Conservation (phyloP, 2,888 invertebrate genomes). For the Calameuta filiformis region DNA sequence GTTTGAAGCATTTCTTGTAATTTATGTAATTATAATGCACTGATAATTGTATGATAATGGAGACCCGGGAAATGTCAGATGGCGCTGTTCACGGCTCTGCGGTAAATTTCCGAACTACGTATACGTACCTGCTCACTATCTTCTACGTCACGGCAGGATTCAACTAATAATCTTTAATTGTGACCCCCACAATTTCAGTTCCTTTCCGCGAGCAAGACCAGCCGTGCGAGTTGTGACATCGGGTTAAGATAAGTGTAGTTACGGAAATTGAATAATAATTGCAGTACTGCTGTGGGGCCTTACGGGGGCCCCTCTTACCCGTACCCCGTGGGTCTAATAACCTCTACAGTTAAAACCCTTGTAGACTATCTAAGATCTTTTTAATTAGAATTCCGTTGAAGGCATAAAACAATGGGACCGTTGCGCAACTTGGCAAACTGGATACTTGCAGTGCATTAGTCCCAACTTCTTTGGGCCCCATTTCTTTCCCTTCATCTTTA, state of each 20-base stretch:
- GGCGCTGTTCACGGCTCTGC: background rate
- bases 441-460: background rate
- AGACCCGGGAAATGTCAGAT: background rate
- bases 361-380: conserved; percentile 47
- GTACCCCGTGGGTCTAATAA: conserved; percentile 35
- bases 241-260: conserved; percentile 55
- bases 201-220: conserved; percentile 7
- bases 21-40: background rate
- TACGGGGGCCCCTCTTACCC: conserved; percentile 18
- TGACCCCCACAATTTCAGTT: conserved; percentile 29
- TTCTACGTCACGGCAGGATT: conserved; percentile 46
- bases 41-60: background rate
- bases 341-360: conserved; percentile 26
- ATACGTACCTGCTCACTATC: background rate
- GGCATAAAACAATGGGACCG: conserved; percentile 46
- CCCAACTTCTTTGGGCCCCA: background rate
- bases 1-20: background rate
- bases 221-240: conserved; percentile 51
- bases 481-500: background rate
- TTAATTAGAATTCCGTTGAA: conserved; percentile 55
- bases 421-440: background rate
- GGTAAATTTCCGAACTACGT: background rate
- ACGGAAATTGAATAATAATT: conserved; percentile 63
- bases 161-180: conserved; percentile 61
- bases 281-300: conserved; percentile 26